Evolutionary conservation across 1,140 invertebrate species (phyloP), one percentile per base, ranked within the genome.

Genomic region (Chelonus insularis): DNA sequence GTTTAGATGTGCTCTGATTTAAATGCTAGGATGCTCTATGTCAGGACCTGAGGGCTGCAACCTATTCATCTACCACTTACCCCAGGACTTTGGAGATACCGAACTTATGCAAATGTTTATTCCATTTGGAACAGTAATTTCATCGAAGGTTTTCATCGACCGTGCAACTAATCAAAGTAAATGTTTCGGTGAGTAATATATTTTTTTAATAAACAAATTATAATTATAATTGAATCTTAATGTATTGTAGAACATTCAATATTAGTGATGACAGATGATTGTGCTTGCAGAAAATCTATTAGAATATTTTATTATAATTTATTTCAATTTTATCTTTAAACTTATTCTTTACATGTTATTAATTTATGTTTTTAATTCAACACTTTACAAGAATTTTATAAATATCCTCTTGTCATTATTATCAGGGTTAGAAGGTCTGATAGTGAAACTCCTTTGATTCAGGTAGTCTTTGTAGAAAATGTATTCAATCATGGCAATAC

Each of bases 21-120:
- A 78, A 81, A 88, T 90, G 84, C 85, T 88, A 93, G 92, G 92
- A 81, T 94, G 92, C 84, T 94, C 92, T 74, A 93, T 95, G 84
- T 94, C 91, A 76, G 96, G 96, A 78, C 97, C 97, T 66, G 97
- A 99, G 85, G 97, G 97, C 77, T 99, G 97, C 86, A 99, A 99
- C 84, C 88, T 99, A 65, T 99, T 99, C 88, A 99, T 99, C 83
- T 99, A 99, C 85, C 97, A 99, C 85, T 89, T 99, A 82, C 97
- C 97, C 57, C 96, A 98, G 84, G 97, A 99, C 84, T 99, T 98
- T 79, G 96, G 96, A 18, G 97, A 99, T 80, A 89, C 90, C 52
- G 97, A 99, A 81, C 89, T 99, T 73, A 98, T 97, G 89, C 96
- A 98, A 86, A 98, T 99, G 96, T 99, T 99, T 84, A 86, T 97